Percentiles rank a stretch among this genome's conserved stretches.
phyloP scores from a whole-genome alignment of 2,113 vertebrate species.

The Stigmatopora nigra region DNA sequence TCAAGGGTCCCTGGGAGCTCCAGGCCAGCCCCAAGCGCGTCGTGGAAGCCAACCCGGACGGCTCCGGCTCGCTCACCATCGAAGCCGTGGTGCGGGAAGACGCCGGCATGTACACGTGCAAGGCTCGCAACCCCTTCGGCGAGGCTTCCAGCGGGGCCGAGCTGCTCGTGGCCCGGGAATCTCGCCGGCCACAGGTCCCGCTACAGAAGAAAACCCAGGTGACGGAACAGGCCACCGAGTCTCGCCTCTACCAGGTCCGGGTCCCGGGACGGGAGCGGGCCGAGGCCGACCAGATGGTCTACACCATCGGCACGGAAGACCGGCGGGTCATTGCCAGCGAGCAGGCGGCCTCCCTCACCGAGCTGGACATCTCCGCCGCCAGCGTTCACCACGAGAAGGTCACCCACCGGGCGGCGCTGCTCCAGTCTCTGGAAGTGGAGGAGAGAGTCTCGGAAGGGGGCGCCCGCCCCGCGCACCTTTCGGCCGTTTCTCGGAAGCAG shows the following conservation, averaged over 20 bases:
- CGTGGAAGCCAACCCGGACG: conserved; percentile 68
- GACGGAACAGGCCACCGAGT: conserved; percentile 70
- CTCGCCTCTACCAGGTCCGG: conserved; percentile 71
- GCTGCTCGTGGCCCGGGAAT: conserved; percentile 69
- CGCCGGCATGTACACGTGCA: conserved; percentile 76
- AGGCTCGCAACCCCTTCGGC: conserved; percentile 73
- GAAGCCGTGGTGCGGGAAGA: conserved; percentile 68
- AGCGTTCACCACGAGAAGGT: conserved; percentile 64
- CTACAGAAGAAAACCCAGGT: conserved; percentile 58
- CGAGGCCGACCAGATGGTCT: conserved; percentile 67
- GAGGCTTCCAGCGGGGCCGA: conserved; percentile 74
- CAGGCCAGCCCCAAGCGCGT: conserved; percentile 57
- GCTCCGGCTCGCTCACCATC: conserved; percentile 75
- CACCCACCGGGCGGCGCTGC: conserved; percentile 69
- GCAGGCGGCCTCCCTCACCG: conserved; percentile 59
- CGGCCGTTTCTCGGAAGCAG: conserved; percentile 58
- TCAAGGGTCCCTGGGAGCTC: conserved; percentile 70
- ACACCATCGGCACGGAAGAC: conserved; percentile 73
- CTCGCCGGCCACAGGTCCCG: conserved; percentile 37
- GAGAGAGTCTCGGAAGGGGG: conserved; percentile 58
- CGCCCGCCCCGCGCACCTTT: conserved; percentile 41
- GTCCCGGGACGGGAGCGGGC: conserved; percentile 64
- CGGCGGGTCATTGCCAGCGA: conserved; percentile 68
- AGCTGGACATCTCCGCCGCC: conserved; percentile 66
- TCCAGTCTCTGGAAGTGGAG: conserved; percentile 66